Base-by-base conservation (phyloP, 2,888 invertebrate genomes). In the Nesidiocoris tenuis region DNA sequence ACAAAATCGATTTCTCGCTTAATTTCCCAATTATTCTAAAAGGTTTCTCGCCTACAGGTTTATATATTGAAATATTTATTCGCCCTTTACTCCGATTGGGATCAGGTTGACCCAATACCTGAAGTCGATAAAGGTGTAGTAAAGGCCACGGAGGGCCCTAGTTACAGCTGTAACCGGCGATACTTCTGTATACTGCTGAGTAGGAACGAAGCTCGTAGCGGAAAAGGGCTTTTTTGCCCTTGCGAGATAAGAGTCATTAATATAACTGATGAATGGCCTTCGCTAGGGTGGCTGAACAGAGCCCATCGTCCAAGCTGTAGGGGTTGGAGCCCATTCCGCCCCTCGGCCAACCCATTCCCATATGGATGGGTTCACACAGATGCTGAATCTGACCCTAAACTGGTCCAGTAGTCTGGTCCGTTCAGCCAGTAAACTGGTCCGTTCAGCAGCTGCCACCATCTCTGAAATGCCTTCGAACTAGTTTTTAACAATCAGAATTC, bases 241-340 rank as follows among this genome's bases (percentile, higher is more conserved):
- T 39, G 39, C 39, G 39, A 39, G 67, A 67, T 67, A 67, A 54
- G 55, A 67, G 67, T 55, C 67, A 67, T 67, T 67, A 67, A 67
- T 67, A 67, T 67, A 9, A 17, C 67, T 67, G 67, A 67, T 67
- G 55, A 67, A 67, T 67, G 67, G 67, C 16, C 65, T 23, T 16
- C 2, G 18, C 21, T 18, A 23, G 24, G 23, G 5, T 18, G 9
- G 61, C 39, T 12, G 3, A 39, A 39, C 39, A 39, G 39, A 39
- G 39, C 39, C 39, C 39, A 39, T 12, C 39, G 39, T 39, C 39
- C 39, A 12, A 39, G 39, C 39, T 39, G 12, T 12, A 39, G 39
- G 12, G 12, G n/a, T 12, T 39, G 5, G 5, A 39, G 39, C 39
- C 39, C 39, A 12, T 39, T 39, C 39, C 39, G 12, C 12, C 39